Conservation (phyloP, 2,113 vertebrate genomes). For the Carassius carassius region DNA sequence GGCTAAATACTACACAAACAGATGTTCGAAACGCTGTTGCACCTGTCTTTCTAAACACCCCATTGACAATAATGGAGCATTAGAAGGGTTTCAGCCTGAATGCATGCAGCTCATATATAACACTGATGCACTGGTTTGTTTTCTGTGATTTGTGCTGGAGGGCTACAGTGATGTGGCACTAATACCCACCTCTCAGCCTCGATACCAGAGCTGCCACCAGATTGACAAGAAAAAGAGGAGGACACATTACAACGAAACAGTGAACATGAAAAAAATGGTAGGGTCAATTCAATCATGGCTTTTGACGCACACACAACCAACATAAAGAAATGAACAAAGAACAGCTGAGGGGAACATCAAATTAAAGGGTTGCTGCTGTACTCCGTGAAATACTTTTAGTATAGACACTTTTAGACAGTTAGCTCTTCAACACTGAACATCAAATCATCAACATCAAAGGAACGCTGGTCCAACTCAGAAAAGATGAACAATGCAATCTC, state of each 20-base stretch:
- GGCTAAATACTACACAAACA: background rate
- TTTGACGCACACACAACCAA: slow-evolving; percentile 23
- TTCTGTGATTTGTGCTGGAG: slow-evolving; percentile 13
- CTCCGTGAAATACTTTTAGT: background rate
- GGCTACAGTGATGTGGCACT: background rate
- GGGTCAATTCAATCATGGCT: background rate
- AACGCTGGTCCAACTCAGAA: background rate
- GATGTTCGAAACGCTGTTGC: background rate
- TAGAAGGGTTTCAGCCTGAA: slow-evolving; percentile 2
- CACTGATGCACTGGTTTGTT: background rate
- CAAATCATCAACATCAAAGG: background rate
- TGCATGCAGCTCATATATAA: slow-evolving; percentile 22
- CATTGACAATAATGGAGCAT: background rate
- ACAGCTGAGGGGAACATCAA: background rate
- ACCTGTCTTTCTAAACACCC: background rate
- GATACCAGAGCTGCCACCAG: slow-evolving; percentile 60
- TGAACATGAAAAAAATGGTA: slow-evolving; percentile 13
- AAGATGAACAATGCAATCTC: slow-evolving; percentile 24
- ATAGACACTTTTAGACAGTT: background rate
- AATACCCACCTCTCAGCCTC: slow-evolving; percentile 74
- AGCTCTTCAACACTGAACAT: slow-evolving; percentile 16
- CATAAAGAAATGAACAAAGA: too few relatives aligned
- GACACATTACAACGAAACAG: slow-evolving; percentile 43
- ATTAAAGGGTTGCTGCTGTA: background rate
- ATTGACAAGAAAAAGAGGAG: slow-evolving; percentile 36